Evolutionary conservation across 2,113 vertebrate genomes (phyloP), one percentile per base, ranked within the genome.

Genomic region (Arenaria interpres): DNA sequence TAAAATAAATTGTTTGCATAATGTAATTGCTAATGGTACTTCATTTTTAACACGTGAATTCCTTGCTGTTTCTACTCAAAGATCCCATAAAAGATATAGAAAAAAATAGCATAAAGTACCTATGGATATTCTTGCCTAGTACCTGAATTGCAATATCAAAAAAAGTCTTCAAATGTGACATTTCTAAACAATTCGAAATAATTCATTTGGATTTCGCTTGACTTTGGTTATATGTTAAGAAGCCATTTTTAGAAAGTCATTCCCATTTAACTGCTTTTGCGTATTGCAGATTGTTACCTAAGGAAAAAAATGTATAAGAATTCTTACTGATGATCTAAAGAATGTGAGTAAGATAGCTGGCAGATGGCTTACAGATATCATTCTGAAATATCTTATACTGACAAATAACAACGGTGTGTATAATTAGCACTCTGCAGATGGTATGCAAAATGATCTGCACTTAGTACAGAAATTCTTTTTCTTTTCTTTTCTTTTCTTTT

Each of bases 351-450:
- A 98, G 96, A 93, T 93, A 96, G 85, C 88, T 96, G 94, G 95
- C 97, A 98, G 97, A 97, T 98, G 96, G 97, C 96, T 98, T 81
- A 39, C 88, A 97, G 97, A 97, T 98, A 98, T 86, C 92, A 97
- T 97, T 98, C 97, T 96, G 96, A 97, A 97, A 98, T 98, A 96
- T 94, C 97, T 97, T 97, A 96, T 81, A 95, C 95, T 98, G 98
- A 97, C 97, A 97, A 98, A 97, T 96, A 97, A 91, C 85, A 96
- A 90, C 10, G 35, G 92, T 95, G 85, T 93, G 79, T 97, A 98
- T 98, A 98, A 98, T 98, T 98, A 98, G 96, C 94, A 92, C 84
- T 95, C 76, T 82, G 91, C 97, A 98, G 97, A 98, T 98, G 98
- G 97, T 24, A 14, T 89, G 89, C 73, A 85, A 94, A 98, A 95